Conservation (phyloP, 30 jellyfish, hydroid and myxozoan species). For the Cassiopea andromeda region DNA sequence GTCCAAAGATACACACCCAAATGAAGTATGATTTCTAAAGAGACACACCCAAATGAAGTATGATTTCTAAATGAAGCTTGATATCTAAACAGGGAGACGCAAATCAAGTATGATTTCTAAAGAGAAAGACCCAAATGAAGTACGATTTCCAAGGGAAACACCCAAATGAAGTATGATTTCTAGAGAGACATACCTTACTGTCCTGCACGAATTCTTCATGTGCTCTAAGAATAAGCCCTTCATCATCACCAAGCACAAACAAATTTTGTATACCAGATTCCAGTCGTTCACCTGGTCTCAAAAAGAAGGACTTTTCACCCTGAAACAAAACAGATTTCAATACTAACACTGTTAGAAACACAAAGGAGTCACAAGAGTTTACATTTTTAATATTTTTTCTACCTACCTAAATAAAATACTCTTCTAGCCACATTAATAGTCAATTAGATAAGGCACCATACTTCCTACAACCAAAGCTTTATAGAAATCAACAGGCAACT, state of each 20-base stretch:
- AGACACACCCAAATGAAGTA: not conserved
- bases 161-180: not conserved
- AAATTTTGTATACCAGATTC: conserved; percentile 93
- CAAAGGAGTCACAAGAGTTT: no score
- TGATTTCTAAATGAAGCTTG: not conserved
- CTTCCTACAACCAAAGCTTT: no score
- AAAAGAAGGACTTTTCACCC: conserved; percentile 96
- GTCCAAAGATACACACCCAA: not conserved
- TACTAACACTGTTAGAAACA: no score
- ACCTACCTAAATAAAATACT: no score
- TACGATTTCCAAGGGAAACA: not conserved
- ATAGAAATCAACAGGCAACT: no score
- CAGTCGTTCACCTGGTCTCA: conserved; percentile 91
- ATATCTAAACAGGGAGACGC: no score
- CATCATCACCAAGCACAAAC: conserved; percentile 96
- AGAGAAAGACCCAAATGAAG: no score
- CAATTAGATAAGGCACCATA: no score
- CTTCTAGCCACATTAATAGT: no score
- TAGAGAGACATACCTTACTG: not conserved
- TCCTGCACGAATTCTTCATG: conserved; percentile 84
- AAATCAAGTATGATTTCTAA: no score
- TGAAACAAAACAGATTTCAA: conserved; percentile 14
- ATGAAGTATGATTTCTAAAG: not conserved
- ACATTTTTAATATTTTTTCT: no score
- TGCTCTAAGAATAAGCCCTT: conserved; percentile 89